Percentiles rank a stretch among this genome's conserved stretches.
Evolutionary conservation across 2,797 vertebrate genomes (phyloP).

Genomic region (Tokudaia tokunoshimensis): DNA sequence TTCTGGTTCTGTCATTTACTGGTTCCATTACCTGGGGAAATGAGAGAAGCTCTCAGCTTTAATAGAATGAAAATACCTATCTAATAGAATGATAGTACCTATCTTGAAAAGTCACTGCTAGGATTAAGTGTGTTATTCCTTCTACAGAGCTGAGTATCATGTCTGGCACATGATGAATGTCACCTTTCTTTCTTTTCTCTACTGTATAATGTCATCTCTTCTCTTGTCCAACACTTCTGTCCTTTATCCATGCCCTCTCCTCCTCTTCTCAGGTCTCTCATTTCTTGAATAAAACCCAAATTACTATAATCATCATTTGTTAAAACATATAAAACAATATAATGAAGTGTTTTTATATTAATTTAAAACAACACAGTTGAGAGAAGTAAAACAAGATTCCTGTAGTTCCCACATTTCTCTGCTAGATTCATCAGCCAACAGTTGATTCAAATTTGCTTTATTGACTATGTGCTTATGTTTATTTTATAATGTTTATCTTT

Average conservation of each 20-base stretch:
- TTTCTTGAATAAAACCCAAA: background rate
- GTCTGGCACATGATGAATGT: background rate
- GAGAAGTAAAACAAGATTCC: background rate
- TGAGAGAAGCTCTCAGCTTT: slow-evolving; percentile 13
- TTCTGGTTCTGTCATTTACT: slow-evolving; percentile 3
- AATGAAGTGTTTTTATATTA: background rate
- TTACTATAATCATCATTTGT: background rate
- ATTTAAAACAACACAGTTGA: background rate
- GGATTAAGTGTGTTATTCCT: slow-evolving; percentile 29
- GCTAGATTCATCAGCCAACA: background rate
- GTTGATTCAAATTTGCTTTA: slow-evolving; percentile 60
- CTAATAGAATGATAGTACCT: background rate
- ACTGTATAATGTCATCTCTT: background rate
- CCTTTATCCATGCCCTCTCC: background rate
- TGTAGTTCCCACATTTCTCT: background rate
- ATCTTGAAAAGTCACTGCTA: background rate
- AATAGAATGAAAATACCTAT: slow-evolving; percentile 39
- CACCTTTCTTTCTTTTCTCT: slow-evolving; percentile 10
- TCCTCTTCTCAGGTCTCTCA: background rate
- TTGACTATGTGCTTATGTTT: slow-evolving; percentile 60
- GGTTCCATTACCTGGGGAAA: slow-evolving; percentile 39
- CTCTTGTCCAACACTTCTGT: background rate
- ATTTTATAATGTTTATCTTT: slow-evolving; percentile 77
- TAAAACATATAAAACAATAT: background rate
- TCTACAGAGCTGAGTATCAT: background rate